phyloP scores from a whole-genome alignment of 2,888 invertebrate species.

The Chrysolina haemoptera region DNA sequence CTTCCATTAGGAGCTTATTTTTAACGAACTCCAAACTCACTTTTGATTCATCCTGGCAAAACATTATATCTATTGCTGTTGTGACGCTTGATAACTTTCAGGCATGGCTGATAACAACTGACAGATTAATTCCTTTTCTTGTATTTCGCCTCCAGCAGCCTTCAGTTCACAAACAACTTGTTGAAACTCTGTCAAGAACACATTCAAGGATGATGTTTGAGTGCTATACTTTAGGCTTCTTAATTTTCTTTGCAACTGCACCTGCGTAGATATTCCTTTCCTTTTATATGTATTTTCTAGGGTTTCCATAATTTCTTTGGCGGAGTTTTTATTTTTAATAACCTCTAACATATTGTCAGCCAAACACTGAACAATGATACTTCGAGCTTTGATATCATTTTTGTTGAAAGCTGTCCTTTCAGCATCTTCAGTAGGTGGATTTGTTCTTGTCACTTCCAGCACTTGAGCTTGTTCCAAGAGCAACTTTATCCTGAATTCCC shows the following conservation, averaged over 20 bases:
- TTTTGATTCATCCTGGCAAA: conserved; percentile 27
- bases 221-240: conserved; percentile 32
- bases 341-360: conserved; percentile 28
- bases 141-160: conserved; percentile 14
- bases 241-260: conserved; percentile 34
- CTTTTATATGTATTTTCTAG: conserved; percentile 3
- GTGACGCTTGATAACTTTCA: conserved; percentile 32
- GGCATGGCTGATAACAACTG: conserved; percentile 32
- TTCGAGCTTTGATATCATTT: conserved; percentile 13
- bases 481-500: conserved; percentile 22
- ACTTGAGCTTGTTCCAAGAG: conserved; percentile 19
- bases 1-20: conserved; percentile 30
- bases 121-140: conserved; percentile 12
- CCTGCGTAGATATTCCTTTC: conserved; percentile 26
- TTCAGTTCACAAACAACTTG: conserved; percentile 25
- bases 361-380: conserved; percentile 18
- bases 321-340: conserved; percentile 14
- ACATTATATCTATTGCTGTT: conserved; percentile 37
- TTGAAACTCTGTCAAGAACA: conserved; percentile 23
- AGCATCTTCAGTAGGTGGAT: conserved; percentile 25
- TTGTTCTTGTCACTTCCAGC: neutral
- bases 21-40: conserved; percentile 19
- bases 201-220: conserved; percentile 3
- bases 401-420: conserved; percentile 14
- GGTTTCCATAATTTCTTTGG: conserved; percentile 17